phyloP scores from a whole-genome alignment of 2,888 invertebrate species.

The Caprella mutica region DNA sequence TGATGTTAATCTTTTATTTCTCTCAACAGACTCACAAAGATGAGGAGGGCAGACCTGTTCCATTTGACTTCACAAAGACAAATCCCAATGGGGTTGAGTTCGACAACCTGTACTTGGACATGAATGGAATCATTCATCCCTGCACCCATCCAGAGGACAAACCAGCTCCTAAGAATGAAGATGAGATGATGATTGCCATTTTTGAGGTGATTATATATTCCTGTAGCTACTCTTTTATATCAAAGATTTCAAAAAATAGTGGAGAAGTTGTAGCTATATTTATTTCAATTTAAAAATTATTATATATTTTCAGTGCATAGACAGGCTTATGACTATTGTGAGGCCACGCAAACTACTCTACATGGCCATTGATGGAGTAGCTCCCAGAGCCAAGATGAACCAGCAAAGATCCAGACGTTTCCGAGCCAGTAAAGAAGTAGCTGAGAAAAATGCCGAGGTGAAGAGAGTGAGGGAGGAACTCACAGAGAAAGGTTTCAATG shows the following conservation, averaged over 20 bases:
- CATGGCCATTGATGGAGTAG: constrained; percentile 98
- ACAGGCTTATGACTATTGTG: constrained; percentile 82
- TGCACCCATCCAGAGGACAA: constrained; percentile 97
- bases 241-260: neutral
- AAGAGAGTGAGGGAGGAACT: constrained; percentile 65
- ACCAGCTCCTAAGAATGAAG: constrained; percentile 93
- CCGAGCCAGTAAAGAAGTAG: constrained; percentile 86
- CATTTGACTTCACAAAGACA: constrained; percentile 68
- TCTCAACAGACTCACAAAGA: too few relatives aligned
- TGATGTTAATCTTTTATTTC: too few relatives aligned
- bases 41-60: constrained; percentile 61
- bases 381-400: constrained; percentile 99
- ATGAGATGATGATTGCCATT: constrained; percentile 99
- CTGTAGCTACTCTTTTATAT: neutral
- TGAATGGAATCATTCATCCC: constrained; percentile 99
- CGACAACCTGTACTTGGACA: constrained; percentile 95
- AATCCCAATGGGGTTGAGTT: constrained; percentile 96
- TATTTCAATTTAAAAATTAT: neutral
- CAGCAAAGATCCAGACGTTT: constrained; percentile 95
- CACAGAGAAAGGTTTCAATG: constrained; percentile 47
- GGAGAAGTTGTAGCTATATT: neutral
- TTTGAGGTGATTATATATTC: constrained; percentile 53
- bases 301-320: constrained; percentile 40
- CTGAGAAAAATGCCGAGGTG: constrained; percentile 77
- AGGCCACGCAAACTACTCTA: constrained; percentile 84